phyloP scores from a whole-genome alignment of 2,797 vertebrate species.

The Fundulus diaphanus region DNA sequence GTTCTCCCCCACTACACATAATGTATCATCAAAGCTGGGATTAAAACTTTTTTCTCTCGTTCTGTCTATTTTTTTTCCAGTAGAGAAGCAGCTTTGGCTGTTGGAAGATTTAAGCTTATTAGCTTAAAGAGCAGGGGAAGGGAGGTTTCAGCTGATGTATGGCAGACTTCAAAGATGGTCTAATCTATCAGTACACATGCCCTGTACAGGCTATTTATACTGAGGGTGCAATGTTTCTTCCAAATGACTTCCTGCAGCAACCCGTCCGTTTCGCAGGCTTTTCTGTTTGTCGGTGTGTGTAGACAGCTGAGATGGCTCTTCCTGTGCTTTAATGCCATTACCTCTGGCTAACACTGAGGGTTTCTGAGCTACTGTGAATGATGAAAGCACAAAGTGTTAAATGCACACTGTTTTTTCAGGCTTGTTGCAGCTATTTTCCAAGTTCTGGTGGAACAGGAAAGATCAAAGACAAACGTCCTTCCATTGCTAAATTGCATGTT shows the following conservation, averaged over 20 bases:
- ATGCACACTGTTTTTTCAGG: constrained; percentile 27
- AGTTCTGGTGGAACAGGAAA: background rate
- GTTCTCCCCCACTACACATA: constrained; percentile 75
- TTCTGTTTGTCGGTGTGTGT: constrained; percentile 58
- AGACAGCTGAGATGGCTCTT: constrained; percentile 57
- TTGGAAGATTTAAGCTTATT: constrained; percentile 85
- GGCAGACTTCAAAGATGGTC: constrained; percentile 84
- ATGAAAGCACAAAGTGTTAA: constrained; percentile 31
- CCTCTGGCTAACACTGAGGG: constrained; percentile 23
- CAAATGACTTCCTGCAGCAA: constrained; percentile 64
- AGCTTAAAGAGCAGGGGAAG: constrained; percentile 82
- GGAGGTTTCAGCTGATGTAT: constrained; percentile 81
- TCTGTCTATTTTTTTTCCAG: constrained; percentile 31
- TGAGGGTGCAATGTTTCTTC: constrained; percentile 59
- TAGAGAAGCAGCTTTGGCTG: constrained; percentile 77
- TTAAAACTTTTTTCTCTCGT: constrained; percentile 68
- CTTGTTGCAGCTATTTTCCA: constrained; percentile 18
- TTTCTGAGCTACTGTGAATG: constrained; percentile 9
- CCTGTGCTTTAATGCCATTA: constrained; percentile 42
- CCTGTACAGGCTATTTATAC: constrained; percentile 75
- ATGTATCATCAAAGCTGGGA: constrained; percentile 84
- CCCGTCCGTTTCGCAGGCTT: constrained; percentile 32
- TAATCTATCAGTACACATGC: constrained; percentile 83
- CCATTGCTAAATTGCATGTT: background rate
- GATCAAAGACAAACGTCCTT: constrained; percentile 17